Conservation (phyloP, 1,140 invertebrate species). For the Temnothorax longispinosus region DNA sequence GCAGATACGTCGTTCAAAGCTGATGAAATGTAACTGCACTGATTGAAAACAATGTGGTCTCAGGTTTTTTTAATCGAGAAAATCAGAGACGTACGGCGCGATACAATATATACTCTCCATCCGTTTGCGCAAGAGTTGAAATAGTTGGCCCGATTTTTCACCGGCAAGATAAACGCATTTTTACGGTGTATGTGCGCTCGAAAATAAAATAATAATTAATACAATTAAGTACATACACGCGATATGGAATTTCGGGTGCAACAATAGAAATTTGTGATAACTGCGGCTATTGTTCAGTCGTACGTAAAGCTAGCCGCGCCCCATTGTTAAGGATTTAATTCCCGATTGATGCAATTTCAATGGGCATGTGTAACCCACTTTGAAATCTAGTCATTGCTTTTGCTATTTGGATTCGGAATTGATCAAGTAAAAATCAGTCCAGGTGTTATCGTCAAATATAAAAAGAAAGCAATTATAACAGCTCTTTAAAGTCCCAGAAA, state of each 20-base stretch:
- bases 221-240: slow-evolving; percentile 23
- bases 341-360: slow-evolving; percentile 75
- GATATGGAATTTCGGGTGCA: neutral
- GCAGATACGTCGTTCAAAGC: slow-evolving; percentile 43
- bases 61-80: slow-evolving; percentile 43
- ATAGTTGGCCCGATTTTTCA: slow-evolving; percentile 19
- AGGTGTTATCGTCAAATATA: neutral
- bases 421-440: neutral
- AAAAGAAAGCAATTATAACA: neutral
- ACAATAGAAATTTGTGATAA: slow-evolving; percentile 41
- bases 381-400: slow-evolving; percentile 41
- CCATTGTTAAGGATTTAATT: slow-evolving; percentile 65
- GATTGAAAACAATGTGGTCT: slow-evolving; percentile 41
- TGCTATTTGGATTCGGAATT: slow-evolving; percentile 10
- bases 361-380: slow-evolving; percentile 63
- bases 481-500: neutral
- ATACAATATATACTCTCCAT: neutral
- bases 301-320: slow-evolving; percentile 46
- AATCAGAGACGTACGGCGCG: slow-evolving; percentile 40
- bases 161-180: neutral
- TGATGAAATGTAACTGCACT: slow-evolving; percentile 42
- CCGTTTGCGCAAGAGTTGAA: slow-evolving; percentile 17
- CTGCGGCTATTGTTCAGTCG: slow-evolving; percentile 52
- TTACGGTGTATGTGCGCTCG: neutral
- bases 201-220: slow-evolving; percentile 57